Evolutionary conservation across 2,797 vertebrate genomes (phyloP).

Genomic region (Rhinella marina): DNA sequence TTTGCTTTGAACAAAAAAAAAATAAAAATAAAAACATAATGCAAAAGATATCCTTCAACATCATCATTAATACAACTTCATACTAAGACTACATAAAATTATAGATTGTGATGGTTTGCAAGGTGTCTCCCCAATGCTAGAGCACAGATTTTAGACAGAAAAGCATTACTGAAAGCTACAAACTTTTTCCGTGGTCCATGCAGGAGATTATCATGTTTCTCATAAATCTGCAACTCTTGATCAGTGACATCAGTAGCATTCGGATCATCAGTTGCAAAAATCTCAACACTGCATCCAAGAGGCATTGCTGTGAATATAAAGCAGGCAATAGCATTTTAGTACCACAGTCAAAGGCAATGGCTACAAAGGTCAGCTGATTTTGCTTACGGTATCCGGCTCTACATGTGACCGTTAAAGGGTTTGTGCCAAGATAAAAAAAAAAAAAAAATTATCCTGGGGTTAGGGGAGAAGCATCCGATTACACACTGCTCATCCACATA

Average conservation of each 20-base stretch:
- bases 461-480: too few species aligned
- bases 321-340: neutral
- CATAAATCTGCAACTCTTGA: slow-evolving; percentile 91
- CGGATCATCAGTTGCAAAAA: slow-evolving; percentile 91
- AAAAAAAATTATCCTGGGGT: too few species aligned
- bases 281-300: slow-evolving; percentile 87
- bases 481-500: too few species aligned
- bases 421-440: too few species aligned
- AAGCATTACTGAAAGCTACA: neutral
- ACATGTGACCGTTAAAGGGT: too few species aligned
- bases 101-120: too few species aligned
- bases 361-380: too few species aligned
- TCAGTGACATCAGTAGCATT: slow-evolving; percentile 79
- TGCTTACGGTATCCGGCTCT: too few species aligned
- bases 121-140: neutral
- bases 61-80: too few species aligned
- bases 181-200: slow-evolving; percentile 82
- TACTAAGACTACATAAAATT: too few species aligned
- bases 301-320: slow-evolving; percentile 79
- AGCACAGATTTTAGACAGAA: neutral
- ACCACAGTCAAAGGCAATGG: neutral
- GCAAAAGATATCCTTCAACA: neutral
- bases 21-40: neutral
- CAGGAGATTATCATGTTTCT: slow-evolving; percentile 93
- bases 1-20: neutral